Conservation (phyloP, 1,140 invertebrate species). For the Drosophila parvula region DNA sequence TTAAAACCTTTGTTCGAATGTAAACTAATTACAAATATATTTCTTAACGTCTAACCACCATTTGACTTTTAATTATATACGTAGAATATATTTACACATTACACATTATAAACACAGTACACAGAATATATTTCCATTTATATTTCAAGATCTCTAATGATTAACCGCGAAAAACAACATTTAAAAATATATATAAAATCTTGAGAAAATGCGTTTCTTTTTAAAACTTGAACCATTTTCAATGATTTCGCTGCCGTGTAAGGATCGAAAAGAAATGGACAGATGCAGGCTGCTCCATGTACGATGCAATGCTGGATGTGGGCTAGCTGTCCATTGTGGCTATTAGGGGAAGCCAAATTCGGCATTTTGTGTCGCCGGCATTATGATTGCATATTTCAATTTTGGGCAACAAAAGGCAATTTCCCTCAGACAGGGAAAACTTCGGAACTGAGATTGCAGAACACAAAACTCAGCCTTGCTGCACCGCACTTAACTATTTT, state of each 20-base stretch:
- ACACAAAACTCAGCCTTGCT: not conserved
- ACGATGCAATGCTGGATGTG: conserved; percentile 22
- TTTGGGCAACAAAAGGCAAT: conserved; percentile 59
- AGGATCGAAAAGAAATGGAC: conserved; percentile 17
- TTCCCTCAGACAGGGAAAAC: conserved; percentile 35
- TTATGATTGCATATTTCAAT: conserved; percentile 74
- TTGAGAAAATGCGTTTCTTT: too few relatives aligned
- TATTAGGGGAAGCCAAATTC: conserved; percentile 74
- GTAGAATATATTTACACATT: too few relatives aligned
- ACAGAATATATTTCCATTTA: too few relatives aligned
- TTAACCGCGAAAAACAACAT: too few relatives aligned
- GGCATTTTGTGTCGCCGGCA: conserved; percentile 68
- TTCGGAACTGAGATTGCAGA: conserved; percentile 32
- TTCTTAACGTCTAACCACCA: too few relatives aligned
- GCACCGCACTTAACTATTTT: conserved; percentile 59
- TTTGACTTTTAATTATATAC: too few relatives aligned
- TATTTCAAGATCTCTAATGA: too few relatives aligned
- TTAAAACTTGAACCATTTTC: not conserved
- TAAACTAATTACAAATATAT: too few relatives aligned
- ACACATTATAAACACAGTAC: too few relatives aligned
- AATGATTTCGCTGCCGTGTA: conserved; percentile 11
- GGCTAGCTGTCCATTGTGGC: conserved; percentile 52
- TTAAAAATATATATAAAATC: too few relatives aligned
- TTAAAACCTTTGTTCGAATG: too few relatives aligned
- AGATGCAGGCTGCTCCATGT: conserved; percentile 41